Conservation (phyloP, 2,797 vertebrate genomes). For the Urocyon cinereoargenteus region DNA sequence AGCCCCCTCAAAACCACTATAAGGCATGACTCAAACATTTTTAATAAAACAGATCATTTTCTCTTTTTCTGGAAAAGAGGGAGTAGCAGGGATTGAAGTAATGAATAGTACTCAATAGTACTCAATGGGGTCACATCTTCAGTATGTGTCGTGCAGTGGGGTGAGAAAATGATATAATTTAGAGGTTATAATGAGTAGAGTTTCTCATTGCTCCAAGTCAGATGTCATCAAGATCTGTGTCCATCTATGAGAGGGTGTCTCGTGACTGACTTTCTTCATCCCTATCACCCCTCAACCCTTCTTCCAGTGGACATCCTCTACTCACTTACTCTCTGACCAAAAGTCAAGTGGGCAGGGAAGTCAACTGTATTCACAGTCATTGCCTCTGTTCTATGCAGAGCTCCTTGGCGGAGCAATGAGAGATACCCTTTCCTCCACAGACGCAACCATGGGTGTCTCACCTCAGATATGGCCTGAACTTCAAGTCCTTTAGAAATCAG, state of each 20-base stretch:
- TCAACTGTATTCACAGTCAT: background rate
- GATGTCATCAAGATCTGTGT: background rate
- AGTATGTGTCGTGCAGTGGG: too few species aligned
- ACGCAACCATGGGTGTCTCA: background rate
- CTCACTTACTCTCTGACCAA: background rate
- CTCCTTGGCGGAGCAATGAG: background rate
- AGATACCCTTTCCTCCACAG: background rate
- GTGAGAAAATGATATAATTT: background rate
- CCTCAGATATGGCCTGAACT: background rate
- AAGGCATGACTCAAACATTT: background rate
- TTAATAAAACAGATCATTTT: background rate
- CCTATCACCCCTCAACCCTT: background rate
- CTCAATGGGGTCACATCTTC: too few species aligned
- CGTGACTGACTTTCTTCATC: background rate
- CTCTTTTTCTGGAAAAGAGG: background rate
- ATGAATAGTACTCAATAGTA: background rate
- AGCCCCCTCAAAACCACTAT: background rate
- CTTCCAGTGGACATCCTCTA: background rate
- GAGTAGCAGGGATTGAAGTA: background rate
- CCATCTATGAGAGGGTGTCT: background rate
- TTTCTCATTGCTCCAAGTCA: background rate
- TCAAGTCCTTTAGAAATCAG: background rate
- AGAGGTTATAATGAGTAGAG: background rate
- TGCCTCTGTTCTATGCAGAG: background rate
- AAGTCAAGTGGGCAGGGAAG: background rate